These are phyloP conservation scores for Eumacrocentrus americanus DNA, from an alignment of 2,888 invertebrate species.

Conservation along the genomic window DNA sequence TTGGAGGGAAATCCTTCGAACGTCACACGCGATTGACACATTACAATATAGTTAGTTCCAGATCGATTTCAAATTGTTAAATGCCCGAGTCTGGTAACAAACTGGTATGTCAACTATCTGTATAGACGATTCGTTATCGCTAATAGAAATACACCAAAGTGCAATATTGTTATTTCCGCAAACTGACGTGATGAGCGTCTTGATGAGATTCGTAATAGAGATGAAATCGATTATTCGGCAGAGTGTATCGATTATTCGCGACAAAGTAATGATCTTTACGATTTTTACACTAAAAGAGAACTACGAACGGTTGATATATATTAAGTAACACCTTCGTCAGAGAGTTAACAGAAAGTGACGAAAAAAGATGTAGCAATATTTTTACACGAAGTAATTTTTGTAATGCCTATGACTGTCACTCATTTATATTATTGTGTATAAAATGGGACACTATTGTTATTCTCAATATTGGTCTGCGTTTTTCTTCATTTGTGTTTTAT, in stretches of 20 bases:
- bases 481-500: slow-evolving; percentile 18
- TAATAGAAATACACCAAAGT: slow-evolving; percentile 50
- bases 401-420: slow-evolving; percentile 43
- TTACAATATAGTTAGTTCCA: neutral
- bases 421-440: slow-evolving; percentile 34
- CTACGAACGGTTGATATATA: neutral
- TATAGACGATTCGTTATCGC: neutral
- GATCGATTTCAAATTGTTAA: slow-evolving; percentile 2
- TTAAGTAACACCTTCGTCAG: slow-evolving; percentile 21
- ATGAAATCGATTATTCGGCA: slow-evolving; percentile 13
- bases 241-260: slow-evolving; percentile 33
- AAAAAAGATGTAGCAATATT: slow-evolving; percentile 52
- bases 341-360: slow-evolving; percentile 27
- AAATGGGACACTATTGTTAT: slow-evolving; percentile 15
- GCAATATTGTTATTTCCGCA: slow-evolving; percentile 46
- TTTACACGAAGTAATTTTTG: slow-evolving; percentile 53
- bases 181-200: slow-evolving; percentile 17
- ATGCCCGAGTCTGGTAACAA: neutral
- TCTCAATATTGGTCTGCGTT: slow-evolving; percentile 14
- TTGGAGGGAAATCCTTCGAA: too few relatives aligned
- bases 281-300: neutral
- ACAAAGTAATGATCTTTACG: slow-evolving; percentile 30
- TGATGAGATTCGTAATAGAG: slow-evolving; percentile 24
- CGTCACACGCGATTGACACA: neutral
- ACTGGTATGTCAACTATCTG: neutral